Evolutionary conservation across 1,140 invertebrate genomes (phyloP), one percentile per base, ranked within the genome.

Genomic region (Bombus breviceps): DNA sequence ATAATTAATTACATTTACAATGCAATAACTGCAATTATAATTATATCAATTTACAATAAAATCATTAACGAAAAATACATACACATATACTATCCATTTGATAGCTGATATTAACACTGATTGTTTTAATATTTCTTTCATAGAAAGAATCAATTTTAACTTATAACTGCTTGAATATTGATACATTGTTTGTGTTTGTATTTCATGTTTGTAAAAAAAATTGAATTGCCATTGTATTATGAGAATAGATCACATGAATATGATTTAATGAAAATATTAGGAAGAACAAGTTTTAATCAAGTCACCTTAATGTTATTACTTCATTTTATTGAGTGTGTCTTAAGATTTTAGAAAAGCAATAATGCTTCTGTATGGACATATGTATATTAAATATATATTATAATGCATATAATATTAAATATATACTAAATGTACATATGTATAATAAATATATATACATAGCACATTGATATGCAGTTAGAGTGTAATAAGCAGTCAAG

Each of bases 121-220:
- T 37, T 76, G 43, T 75, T 32, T 83, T 43, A 10, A 76, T 47
- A 37, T 10, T 83, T 76, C 41, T 83, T 76, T 83, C 72, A 82
- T 47, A 83, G 81, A 76, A 83, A 83, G 59, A 76, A 53, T 66
- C n/a, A 34, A 5, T 43, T 75, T 34, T 3, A 41, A 37, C 2
- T 57, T 72, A 34, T 71, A n/a, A 80, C 5, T 25, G 59, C 39
- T 47, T 10, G 66, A 81, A 74, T 73, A 62, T 64, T 62, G 53
- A 62, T 73, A 39, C 74, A 25, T 53, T 39, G 34, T 74, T 64
- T 34, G 25, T 34, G 47, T 64, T 73, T 39, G 4, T 74, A 5
- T 53, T 22, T 53, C 18, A 22, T 43, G 37, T 64, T 73, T 32
- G 2, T 64, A 74, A 75, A 47, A 8, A n/a, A 82, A n/a, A 8